Conservation (phyloP, 2,113 vertebrate species). For the Brienomyrus longianalis region DNA sequence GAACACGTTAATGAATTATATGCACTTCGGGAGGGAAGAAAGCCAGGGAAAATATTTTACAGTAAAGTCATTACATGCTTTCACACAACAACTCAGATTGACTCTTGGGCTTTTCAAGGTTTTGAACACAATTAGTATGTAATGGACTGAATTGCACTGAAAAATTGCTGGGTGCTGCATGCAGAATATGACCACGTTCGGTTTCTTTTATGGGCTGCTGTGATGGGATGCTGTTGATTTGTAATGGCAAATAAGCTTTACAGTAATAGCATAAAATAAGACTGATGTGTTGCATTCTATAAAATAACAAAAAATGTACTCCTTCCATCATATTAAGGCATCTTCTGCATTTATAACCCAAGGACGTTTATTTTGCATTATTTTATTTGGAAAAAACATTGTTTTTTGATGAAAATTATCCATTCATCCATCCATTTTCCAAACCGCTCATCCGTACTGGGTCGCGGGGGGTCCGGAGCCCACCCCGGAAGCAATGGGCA, state of each 20-base stretch:
- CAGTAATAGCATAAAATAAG: neutral
- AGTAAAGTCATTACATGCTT: slow-evolving; percentile 13
- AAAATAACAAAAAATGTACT: neutral
- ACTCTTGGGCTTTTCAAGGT: neutral
- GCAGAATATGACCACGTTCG: no score
- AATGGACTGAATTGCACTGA: neutral
- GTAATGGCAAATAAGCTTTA: no score
- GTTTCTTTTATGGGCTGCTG: neutral
- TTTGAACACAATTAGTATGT: neutral
- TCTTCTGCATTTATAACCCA: neutral
- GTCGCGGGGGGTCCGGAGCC: no score
- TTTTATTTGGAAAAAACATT: neutral
- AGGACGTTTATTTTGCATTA: neutral
- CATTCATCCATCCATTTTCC: no score
- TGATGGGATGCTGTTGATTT: neutral
- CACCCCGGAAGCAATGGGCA: no score
- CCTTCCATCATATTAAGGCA: neutral
- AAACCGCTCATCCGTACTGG: no score
- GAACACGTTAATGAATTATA: neutral
- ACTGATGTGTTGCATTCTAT: neutral
- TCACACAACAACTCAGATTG: neutral
- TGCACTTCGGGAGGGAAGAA: neutral
- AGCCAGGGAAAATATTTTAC: neutral
- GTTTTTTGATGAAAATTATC: neutral
- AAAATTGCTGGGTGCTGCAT: neutral